Evolutionary conservation across 1,140 invertebrate genomes (phyloP).

Genomic region (Drosophila fuyamai): DNA sequence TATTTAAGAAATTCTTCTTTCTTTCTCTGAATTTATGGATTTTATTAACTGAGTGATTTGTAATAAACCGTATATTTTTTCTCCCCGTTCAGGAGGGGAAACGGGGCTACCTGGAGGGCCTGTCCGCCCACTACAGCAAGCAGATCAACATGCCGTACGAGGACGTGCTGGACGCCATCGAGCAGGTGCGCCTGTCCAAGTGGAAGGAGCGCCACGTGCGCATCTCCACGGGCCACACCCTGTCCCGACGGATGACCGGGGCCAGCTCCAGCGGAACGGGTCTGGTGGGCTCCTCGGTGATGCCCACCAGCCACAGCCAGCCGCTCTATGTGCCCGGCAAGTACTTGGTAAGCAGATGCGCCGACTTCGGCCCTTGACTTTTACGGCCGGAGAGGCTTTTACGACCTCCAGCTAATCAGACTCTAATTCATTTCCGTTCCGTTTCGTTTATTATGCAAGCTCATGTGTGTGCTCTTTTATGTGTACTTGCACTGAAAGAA

Average conservation of each 20-base stretch:
- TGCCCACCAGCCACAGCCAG: conserved; percentile 86
- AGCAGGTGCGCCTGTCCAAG: conserved; percentile 87
- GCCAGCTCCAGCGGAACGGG: conserved; percentile 42
- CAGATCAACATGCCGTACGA: conserved; percentile 95
- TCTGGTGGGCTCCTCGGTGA: conserved; percentile 79
- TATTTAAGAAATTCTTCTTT: too few relatives aligned
- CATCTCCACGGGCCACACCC: conserved; percentile 85
- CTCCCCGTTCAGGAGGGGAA: conserved; percentile 91
- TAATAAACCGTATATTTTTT: too few relatives aligned
- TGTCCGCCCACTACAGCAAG: conserved; percentile 95
- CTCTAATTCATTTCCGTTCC: conserved; percentile 72
- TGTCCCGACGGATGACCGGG: conserved; percentile 59
- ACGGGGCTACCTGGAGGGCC: conserved; percentile 93
- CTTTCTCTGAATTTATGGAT: too few relatives aligned
- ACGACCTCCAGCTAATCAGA: conserved; percentile 65
- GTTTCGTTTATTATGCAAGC: conserved; percentile 72
- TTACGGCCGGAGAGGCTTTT: conserved; percentile 58
- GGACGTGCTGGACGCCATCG: conserved; percentile 90
- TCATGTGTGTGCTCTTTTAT: conserved; percentile 31
- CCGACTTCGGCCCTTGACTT: conserved; percentile 48
- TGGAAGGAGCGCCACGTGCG: conserved; percentile 88
- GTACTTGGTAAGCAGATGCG: conserved; percentile 90
- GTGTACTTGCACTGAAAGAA: conserved; percentile 21
- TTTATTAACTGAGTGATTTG: too few relatives aligned
- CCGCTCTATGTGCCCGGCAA: conserved; percentile 95